phyloP scores from a whole-genome alignment of 2,113 vertebrate genomes.

The Lampris megalopsis region DNA sequence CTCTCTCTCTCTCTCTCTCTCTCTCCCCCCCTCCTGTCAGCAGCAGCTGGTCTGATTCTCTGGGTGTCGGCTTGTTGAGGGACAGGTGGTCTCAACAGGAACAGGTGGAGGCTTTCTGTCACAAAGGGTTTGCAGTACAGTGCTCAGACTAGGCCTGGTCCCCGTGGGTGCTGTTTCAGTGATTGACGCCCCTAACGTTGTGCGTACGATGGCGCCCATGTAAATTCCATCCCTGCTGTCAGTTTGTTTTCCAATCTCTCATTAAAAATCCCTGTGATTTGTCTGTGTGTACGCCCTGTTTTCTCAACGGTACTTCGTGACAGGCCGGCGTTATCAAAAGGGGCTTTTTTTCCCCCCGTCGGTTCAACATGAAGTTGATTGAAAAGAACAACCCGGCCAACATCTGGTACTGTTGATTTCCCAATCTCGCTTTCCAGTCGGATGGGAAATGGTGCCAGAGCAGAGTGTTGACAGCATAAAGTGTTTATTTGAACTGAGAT shows the following conservation, averaged over 20 bases:
- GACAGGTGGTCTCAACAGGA: conserved; percentile 64
- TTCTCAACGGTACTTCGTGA: too few species aligned
- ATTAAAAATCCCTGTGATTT: too few species aligned
- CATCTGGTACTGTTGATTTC: too few species aligned
- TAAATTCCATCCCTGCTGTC: too few species aligned
- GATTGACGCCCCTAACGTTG: neutral
- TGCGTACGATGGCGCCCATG: neutral
- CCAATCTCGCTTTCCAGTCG: neutral
- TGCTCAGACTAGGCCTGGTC: conserved; percentile 16
- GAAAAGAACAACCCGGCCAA: too few species aligned
- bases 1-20: conserved; percentile 40
- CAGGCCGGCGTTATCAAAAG: too few species aligned
- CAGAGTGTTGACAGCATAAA: neutral
- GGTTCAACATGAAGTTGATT: too few species aligned
- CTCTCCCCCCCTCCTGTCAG: neutral
- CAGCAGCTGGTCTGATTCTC: conserved; percentile 58
- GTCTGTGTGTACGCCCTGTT: too few species aligned
- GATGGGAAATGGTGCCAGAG: neutral
- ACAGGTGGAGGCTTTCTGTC: conserved; percentile 59
- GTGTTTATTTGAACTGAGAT: neutral
- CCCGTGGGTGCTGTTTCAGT: too few species aligned
- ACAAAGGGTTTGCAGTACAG: conserved; percentile 40
- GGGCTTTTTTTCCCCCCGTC: too few species aligned
- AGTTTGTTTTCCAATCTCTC: too few species aligned
- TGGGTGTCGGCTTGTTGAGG: conserved; percentile 38